Evolutionary conservation across 2,113 vertebrate genomes (phyloP), one percentile per base, ranked within the genome.

Genomic region (Marmota flaviventris): DNA sequence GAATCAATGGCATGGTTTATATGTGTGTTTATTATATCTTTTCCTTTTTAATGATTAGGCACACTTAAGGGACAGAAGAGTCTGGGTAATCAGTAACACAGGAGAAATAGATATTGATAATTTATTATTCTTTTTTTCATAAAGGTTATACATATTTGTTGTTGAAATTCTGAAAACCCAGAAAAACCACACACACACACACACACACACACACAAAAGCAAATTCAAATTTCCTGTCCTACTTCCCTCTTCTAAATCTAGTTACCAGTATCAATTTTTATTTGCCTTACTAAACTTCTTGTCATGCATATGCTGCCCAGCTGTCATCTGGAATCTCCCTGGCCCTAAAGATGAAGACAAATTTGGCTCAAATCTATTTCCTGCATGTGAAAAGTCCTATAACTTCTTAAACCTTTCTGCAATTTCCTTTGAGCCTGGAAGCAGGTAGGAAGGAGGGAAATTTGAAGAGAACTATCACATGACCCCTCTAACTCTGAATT

Each of bases 271-370:
- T 79, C 39, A 78, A 69, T 93, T 91, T 76, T 79, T 37, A 81
- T 61, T 94, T 81, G 83, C 65, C 93, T 86, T 95, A 75, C 81
- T 79, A 48, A 96, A 67, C 14, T 53, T 58, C 22, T 86, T 92
- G 63, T 84, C 51, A 53, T 69, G 53, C 32, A 69, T 29, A 16
- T 58, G 16, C 32, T 81, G 39, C 67, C 79, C 88, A 93, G 69
- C 34, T 58, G 25, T 92, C 76, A 45, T n/a, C 45, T 92, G 32
- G 75, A 93, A 89, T 89, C 63, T 93, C 53, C 25, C 48, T 87
- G 17, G 67, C 20, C 22, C 20, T 82, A 92, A 86, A 86, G 56
- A 96, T 65, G 42, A 37, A 84, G 48, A 87, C n/a, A 72, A 92
- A 92, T 84, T 76, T 87, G 56, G 25, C 25, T 92, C 84, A 63